Evolutionary conservation across 1,140 invertebrate species (phyloP).

Genomic region (Polypedilum vanderplanki): DNA sequence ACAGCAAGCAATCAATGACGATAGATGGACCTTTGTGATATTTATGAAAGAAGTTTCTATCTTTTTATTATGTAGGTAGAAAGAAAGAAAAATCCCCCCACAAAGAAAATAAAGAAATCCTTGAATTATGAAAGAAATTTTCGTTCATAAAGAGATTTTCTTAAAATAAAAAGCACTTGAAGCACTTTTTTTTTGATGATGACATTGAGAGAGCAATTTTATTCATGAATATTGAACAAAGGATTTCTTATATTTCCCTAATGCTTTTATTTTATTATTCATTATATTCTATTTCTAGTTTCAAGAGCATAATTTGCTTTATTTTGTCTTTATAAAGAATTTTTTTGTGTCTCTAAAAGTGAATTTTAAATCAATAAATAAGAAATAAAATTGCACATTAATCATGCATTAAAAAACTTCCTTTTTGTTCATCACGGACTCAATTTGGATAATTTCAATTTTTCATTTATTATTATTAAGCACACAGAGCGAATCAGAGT

Average conservation of each 20-base stretch:
- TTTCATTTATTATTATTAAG: too few species aligned
- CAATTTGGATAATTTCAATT: too few species aligned
- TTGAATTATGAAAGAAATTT: not conserved
- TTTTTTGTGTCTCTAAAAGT: too few species aligned
- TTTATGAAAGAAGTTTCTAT: not conserved
- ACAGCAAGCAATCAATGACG: not conserved
- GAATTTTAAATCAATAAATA: too few species aligned
- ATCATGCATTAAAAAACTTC: too few species aligned
- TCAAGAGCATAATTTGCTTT: too few species aligned
- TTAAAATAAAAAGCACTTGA: not conserved
- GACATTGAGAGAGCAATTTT: not conserved
- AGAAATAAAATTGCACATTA: too few species aligned
- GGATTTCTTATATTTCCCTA: not conserved
- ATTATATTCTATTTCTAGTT: too few species aligned
- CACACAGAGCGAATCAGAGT: too few species aligned
- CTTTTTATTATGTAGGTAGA: not conserved
- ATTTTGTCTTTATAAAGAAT: too few species aligned
- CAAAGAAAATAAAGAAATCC: not conserved
- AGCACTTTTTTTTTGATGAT: not conserved
- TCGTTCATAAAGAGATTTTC: not conserved
- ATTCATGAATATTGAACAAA: constrained; percentile 5
- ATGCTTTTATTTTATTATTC: too few species aligned
- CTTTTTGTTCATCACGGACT: too few species aligned
- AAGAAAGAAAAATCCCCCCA: not conserved
- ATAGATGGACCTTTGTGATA: not conserved